Evolutionary conservation across 2,797 vertebrate species (phyloP).

Genomic region (Pangasius krempfi): DNA sequence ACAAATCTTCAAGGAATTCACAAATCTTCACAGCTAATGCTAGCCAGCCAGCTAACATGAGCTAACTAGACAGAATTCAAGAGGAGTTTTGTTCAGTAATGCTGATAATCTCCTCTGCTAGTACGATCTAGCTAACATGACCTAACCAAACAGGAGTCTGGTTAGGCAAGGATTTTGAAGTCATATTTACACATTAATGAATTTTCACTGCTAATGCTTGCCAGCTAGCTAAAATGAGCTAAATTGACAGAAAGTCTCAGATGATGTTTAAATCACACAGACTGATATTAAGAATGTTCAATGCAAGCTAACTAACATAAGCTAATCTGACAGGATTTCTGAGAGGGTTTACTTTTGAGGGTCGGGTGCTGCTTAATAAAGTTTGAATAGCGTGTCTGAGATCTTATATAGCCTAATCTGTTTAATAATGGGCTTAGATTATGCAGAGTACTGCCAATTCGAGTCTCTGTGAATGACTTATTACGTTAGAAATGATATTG

Average conservation of each 20-base stretch:
- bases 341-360: background rate
- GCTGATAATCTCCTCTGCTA: background rate
- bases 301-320: background rate
- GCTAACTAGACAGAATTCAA: background rate
- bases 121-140: background rate
- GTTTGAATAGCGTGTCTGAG: background rate
- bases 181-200: background rate
- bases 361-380: background rate
- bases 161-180: background rate
- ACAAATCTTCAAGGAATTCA: background rate
- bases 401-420: conserved; percentile 4
- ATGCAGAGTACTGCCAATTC: background rate
- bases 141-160: background rate
- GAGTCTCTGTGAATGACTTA: background rate
- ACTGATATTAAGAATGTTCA: background rate
- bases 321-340: conserved; percentile 11
- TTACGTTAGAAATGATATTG: background rate
- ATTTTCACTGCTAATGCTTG: background rate
- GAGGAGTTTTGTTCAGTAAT: background rate
- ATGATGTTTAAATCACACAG: background rate
- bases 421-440: background rate
- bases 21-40: background rate
- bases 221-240: background rate
- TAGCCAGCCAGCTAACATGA: background rate
- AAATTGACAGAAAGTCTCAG: background rate